Evolutionary conservation across 2,888 invertebrate genomes (phyloP).

Genomic region (Zygaena filipendulae): DNA sequence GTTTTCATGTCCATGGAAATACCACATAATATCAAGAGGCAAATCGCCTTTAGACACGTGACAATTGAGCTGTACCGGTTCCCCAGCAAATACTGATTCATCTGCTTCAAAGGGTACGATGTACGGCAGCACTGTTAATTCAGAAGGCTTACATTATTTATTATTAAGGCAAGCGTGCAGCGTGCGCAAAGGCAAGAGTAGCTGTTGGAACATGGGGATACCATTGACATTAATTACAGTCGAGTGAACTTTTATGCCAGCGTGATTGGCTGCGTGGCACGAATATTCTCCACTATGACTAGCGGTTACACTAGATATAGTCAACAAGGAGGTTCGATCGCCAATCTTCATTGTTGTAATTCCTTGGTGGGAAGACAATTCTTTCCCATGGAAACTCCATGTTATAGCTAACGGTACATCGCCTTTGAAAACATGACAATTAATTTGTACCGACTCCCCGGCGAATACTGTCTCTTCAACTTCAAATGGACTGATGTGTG

Average conservation of each 20-base stretch:
- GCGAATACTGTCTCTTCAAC: slow-evolving; percentile 72
- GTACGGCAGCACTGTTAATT: slow-evolving; percentile 73
- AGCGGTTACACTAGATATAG: slow-evolving; percentile 71
- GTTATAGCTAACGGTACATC: slow-evolving; percentile 77
- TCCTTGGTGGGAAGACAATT: slow-evolving; percentile 62
- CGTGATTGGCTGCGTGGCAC: slow-evolving; percentile 75
- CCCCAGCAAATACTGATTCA: slow-evolving; percentile 76
- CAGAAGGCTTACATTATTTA: slow-evolving; percentile 54
- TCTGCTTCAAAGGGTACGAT: slow-evolving; percentile 75
- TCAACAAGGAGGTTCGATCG: slow-evolving; percentile 73
- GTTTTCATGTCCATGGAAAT: slow-evolving; percentile 74
- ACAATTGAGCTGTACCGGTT: slow-evolving; percentile 75
- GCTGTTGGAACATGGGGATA: slow-evolving; percentile 43
- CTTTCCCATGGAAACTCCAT: slow-evolving; percentile 78
- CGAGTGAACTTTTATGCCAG: slow-evolving; percentile 72
- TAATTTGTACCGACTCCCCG: slow-evolving; percentile 72
- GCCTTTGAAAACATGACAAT: slow-evolving; percentile 73
- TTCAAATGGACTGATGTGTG: slow-evolving; percentile 72
- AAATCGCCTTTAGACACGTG: slow-evolving; percentile 79
- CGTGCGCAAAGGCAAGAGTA: slow-evolving; percentile 46
- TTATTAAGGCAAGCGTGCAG: slow-evolving; percentile 59
- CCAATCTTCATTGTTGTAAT: slow-evolving; percentile 70
- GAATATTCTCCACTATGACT: slow-evolving; percentile 78
- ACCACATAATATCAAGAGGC: slow-evolving; percentile 80
- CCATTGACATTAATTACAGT: slow-evolving; percentile 75